Evolutionary conservation across 2,113 vertebrate species (phyloP).

Genomic region (Australoheros scitulus): DNA sequence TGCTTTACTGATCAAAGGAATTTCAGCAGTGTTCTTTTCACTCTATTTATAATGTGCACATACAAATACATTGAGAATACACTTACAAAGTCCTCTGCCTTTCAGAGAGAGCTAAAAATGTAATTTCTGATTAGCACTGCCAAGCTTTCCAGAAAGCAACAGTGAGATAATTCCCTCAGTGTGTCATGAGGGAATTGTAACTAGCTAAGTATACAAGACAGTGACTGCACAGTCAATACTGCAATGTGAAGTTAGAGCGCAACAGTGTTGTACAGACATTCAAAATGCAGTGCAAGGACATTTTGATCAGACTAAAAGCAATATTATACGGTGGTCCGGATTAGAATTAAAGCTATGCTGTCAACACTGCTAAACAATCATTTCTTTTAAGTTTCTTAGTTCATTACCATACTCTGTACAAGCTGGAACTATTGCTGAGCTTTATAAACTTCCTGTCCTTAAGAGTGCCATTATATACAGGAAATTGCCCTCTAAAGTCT

Average conservation of each 20-base stretch:
- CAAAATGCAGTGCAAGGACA: neutral
- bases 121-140: slow-evolving; percentile 27
- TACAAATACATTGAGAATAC: neutral
- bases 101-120: neutral
- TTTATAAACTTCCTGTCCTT: slow-evolving; percentile 46
- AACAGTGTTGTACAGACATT: neutral
- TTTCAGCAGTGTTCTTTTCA: neutral
- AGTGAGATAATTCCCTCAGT: slow-evolving; percentile 23
- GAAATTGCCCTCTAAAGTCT: slow-evolving; percentile 58
- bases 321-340: neutral
- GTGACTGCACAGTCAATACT: slow-evolving; percentile 33
- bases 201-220: slow-evolving; percentile 19
- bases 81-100: neutral
- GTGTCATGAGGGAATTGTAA: slow-evolving; percentile 32
- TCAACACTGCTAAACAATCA: slow-evolving; percentile 8
- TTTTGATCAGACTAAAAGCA: slow-evolving; percentile 3
- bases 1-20: slow-evolving; percentile 10
- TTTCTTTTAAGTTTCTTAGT: slow-evolving; percentile 16
- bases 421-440: slow-evolving; percentile 21
- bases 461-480: slow-evolving; percentile 45
- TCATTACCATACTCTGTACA: neutral
- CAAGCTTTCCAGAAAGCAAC: slow-evolving; percentile 32
- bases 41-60: slow-evolving; percentile 4
- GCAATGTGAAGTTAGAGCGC: slow-evolving; percentile 17
- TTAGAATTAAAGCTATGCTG: neutral